Evolutionary conservation across 2,113 vertebrate species (phyloP).

Genomic region (Misgurnus mizolepis): DNA sequence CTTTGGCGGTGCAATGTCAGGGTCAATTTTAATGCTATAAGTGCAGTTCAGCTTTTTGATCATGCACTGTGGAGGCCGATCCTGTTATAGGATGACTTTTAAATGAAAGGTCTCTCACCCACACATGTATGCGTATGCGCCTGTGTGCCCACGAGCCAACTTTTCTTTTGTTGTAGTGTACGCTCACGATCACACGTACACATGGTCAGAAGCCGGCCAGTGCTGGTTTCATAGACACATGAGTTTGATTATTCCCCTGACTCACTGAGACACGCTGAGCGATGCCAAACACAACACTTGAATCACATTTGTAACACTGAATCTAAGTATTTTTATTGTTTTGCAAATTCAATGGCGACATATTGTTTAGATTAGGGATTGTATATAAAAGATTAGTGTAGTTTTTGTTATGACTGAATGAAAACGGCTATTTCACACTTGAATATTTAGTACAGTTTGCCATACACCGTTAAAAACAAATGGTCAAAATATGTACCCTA

Average conservation of each 20-base stretch:
- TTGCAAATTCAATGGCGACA: too few relatives aligned
- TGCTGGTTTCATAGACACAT: constrained; percentile 22
- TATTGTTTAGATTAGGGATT: too few relatives aligned
- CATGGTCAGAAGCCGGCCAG: constrained; percentile 4
- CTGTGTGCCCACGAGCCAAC: not conserved
- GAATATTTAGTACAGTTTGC: too few relatives aligned
- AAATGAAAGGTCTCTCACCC: not conserved
- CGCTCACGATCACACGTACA: not conserved
- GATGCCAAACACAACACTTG: not conserved
- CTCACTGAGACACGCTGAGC: constrained; percentile 2
- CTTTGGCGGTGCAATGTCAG: not conserved
- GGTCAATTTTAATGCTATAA: not conserved
- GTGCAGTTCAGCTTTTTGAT: not conserved
- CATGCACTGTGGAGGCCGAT: not conserved
- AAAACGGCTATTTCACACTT: too few relatives aligned
- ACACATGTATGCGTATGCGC: not conserved
- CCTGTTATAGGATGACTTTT: not conserved
- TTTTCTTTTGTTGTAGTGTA: not conserved
- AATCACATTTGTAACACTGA: not conserved
- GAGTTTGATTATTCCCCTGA: constrained; percentile 32
- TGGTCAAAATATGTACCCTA: too few relatives aligned
- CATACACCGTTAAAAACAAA: too few relatives aligned
- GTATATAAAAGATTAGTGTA: too few relatives aligned
- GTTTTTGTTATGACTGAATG: too few relatives aligned
- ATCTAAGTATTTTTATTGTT: too few relatives aligned